Evolutionary conservation across 2,113 vertebrate species (phyloP), one percentile per base, ranked within the genome.

Genomic region (Sylvietta virens): DNA sequence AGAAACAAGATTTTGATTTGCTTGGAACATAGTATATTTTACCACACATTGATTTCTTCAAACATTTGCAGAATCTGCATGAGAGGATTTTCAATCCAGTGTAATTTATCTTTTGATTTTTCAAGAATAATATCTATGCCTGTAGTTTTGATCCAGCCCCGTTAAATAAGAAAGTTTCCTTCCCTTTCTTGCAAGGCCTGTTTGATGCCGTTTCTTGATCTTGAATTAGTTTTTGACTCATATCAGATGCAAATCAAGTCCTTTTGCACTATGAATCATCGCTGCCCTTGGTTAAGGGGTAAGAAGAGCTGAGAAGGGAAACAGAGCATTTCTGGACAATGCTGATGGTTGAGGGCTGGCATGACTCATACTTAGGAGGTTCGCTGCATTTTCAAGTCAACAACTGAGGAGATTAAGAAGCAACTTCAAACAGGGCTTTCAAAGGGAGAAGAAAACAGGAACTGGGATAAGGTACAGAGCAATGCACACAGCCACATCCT

Each of bases 161-260:
- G 53, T 35, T 23, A 91, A 88, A 76, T 13, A 71, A 54, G 30
- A 47, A 54, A 44, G 8, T 40, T 92, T 79, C 65, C 65, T 81
- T 89, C 27, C 28, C 18, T 50, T 61, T 83, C 81, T 64, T 72
- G 14, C 35, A 60, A 69, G 42, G 57, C 45, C 48, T 79, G 57
- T 87, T 95, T 72, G 65, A 85, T 92, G 73, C 48, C 57, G 18
- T 76, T 88, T 81, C 77, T 84, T 91, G 61, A 87, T 81, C 81
- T 95, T 89, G 84, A 92, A 79, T 89, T 27, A 65, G 89, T 27
- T 92, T 80, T 94, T 94, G 94, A 91, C 81, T 95, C 91, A 72
- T 21, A 92, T 81, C 67, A 94, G 85, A 95, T 79, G 77, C 69
- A 95, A 89, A 92, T 95, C 57, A 61, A 89, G 73, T 45, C 50